Conservation (phyloP, 2,113 vertebrate species). For the Murina feae region DNA sequence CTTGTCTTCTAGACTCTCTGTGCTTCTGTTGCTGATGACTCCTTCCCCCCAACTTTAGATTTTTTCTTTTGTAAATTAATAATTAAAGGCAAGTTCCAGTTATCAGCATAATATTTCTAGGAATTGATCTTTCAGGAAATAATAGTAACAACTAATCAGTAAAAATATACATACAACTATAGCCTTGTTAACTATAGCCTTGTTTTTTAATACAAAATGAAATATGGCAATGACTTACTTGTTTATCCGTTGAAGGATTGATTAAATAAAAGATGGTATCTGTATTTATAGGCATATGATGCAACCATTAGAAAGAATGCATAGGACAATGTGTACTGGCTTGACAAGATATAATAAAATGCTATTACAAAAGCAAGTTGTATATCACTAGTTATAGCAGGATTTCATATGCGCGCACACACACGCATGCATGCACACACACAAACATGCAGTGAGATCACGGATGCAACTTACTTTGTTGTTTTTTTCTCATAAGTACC, state of each 20-base stretch:
- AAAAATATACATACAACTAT: not conserved
- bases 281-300: not conserved
- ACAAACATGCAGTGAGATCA: not conserved
- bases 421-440: not conserved
- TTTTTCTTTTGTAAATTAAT: not conserved
- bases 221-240: not conserved
- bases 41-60: not conserved
- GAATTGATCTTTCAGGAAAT: not conserved
- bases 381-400: not conserved
- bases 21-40: not conserved
- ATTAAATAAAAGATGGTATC: not conserved
- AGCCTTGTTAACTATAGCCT: not conserved
- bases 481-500: not conserved
- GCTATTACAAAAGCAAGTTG: not conserved
- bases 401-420: not conserved
- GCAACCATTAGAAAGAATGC: not conserved
- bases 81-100: not conserved
- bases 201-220: not conserved
- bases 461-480: not conserved
- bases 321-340: not conserved
- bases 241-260: not conserved
- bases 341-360: constrained; percentile 14
- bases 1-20: not conserved
- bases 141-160: not conserved
- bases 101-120: not conserved